phyloP scores from a whole-genome alignment of 2,888 invertebrate genomes.

The Idaea aversata region DNA sequence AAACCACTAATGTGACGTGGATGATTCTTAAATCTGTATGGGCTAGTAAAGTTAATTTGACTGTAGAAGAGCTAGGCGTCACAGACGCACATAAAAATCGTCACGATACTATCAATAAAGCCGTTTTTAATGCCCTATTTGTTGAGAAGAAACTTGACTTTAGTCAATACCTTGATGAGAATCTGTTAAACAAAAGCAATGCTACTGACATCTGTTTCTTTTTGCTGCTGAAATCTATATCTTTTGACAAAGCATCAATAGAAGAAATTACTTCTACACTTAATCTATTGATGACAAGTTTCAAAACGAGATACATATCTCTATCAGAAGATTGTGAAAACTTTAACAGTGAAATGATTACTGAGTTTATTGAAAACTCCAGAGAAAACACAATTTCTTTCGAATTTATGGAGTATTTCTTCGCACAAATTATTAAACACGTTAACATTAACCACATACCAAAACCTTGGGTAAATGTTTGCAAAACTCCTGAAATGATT shows the following conservation, averaged over 20 bases:
- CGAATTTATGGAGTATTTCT: slow-evolving; percentile 77
- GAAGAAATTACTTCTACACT: slow-evolving; percentile 62
- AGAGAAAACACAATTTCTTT: slow-evolving; percentile 74
- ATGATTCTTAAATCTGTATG: slow-evolving; percentile 61
- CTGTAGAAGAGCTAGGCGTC: slow-evolving; percentile 33
- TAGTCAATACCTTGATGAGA: slow-evolving; percentile 50
- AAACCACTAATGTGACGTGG: slow-evolving; percentile 50
- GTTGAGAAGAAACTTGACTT: slow-evolving; percentile 44
- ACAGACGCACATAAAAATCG: slow-evolving; percentile 38
- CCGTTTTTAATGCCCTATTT: slow-evolving; percentile 58
- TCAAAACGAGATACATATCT: slow-evolving; percentile 57
- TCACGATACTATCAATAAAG: slow-evolving; percentile 44
- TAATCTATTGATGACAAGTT: slow-evolving; percentile 64
- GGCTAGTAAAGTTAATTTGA: slow-evolving; percentile 55
- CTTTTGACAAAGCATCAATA: slow-evolving; percentile 55
- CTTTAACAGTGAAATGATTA: slow-evolving; percentile 53
- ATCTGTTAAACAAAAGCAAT: slow-evolving; percentile 48
- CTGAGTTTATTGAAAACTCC: slow-evolving; percentile 56
- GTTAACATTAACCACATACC: slow-evolving; percentile 60
- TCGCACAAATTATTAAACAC: slow-evolving; percentile 71
- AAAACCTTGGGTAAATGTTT: slow-evolving; percentile 70
- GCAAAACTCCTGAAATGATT: slow-evolving; percentile 54
- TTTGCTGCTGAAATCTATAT: slow-evolving; percentile 67
- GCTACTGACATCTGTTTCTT: slow-evolving; percentile 60
- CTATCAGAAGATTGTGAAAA: slow-evolving; percentile 43